Conservation (phyloP, 2,888 invertebrate genomes). For the Orthosia gothica region DNA sequence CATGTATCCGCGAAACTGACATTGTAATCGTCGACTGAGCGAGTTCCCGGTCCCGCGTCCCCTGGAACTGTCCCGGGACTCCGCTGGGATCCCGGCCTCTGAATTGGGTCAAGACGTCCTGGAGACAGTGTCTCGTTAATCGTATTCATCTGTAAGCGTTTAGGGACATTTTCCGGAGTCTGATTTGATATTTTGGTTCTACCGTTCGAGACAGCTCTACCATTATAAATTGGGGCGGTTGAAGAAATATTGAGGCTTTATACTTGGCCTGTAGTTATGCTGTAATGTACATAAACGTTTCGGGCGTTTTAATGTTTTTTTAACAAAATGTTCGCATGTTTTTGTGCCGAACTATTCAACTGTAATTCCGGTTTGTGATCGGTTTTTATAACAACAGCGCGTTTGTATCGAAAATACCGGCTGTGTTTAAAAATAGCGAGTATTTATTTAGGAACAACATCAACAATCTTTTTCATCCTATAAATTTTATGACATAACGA, state of each 20-base stretch:
- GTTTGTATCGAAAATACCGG: neutral
- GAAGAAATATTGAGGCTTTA: slow-evolving; percentile 24
- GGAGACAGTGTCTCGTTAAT: slow-evolving; percentile 61
- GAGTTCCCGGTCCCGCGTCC: slow-evolving; percentile 15
- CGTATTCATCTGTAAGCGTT: slow-evolving; percentile 66
- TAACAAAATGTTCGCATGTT: slow-evolving; percentile 16
- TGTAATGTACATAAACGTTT: slow-evolving; percentile 9
- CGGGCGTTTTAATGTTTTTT: neutral
- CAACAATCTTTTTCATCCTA: neutral
- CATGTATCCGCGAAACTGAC: slow-evolving; percentile 33
- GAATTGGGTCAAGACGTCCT: slow-evolving; percentile 64
- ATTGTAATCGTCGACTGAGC: slow-evolving; percentile 43
- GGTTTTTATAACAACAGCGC: neutral
- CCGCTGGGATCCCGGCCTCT: slow-evolving; percentile 17
- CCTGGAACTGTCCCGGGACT: slow-evolving; percentile 13
- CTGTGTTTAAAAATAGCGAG: slow-evolving; percentile 1
- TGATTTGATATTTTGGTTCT: slow-evolving; percentile 50
- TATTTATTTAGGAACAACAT: slow-evolving; percentile 1
- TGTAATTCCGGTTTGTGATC: slow-evolving; percentile 15
- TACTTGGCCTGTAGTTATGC: neutral
- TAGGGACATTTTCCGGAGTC: slow-evolving; percentile 52
- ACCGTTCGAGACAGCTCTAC: slow-evolving; percentile 16
- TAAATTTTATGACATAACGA: slow-evolving; percentile 7
- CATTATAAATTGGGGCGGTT: slow-evolving; percentile 43
- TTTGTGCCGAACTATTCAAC: slow-evolving; percentile 18